Conservation (phyloP, 2,113 vertebrate species). For the Vulpes lagopus region DNA sequence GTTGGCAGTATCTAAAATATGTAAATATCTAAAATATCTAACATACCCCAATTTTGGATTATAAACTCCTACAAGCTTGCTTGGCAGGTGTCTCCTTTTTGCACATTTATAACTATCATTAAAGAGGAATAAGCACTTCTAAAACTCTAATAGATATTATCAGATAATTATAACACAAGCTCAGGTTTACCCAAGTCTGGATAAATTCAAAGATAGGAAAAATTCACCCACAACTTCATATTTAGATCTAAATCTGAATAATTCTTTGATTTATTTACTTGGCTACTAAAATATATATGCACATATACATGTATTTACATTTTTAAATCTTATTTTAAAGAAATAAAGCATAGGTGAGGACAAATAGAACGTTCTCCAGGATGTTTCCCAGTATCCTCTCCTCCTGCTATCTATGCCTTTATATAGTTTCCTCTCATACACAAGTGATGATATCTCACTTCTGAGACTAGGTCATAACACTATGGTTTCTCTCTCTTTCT, state of each 20-base stretch:
- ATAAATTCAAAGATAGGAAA: slow-evolving; percentile 34
- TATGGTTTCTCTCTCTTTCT: background rate
- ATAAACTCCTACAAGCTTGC: background rate
- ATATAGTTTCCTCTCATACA: background rate
- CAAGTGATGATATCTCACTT: background rate
- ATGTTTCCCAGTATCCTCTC: background rate
- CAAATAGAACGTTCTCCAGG: background rate
- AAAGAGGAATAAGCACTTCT: background rate
- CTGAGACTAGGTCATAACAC: background rate
- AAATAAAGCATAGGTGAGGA: background rate
- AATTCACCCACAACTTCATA: background rate
- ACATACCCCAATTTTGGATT: background rate
- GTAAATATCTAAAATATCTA: too few species aligned
- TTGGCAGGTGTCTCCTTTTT: background rate
- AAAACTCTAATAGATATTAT: slow-evolving; percentile 12
- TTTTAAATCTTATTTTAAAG: background rate
- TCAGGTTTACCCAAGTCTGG: background rate
- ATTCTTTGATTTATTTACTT: background rate
- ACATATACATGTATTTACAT: background rate
- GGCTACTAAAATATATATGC: background rate
- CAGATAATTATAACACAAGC: background rate
- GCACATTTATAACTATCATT: background rate
- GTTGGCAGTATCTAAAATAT: background rate
- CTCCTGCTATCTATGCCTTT: background rate
- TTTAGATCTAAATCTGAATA: background rate